These are phyloP conservation scores for Drosophila nebulosa DNA, from an alignment of 1,140 invertebrate genomes.

Conservation along the genomic window DNA sequence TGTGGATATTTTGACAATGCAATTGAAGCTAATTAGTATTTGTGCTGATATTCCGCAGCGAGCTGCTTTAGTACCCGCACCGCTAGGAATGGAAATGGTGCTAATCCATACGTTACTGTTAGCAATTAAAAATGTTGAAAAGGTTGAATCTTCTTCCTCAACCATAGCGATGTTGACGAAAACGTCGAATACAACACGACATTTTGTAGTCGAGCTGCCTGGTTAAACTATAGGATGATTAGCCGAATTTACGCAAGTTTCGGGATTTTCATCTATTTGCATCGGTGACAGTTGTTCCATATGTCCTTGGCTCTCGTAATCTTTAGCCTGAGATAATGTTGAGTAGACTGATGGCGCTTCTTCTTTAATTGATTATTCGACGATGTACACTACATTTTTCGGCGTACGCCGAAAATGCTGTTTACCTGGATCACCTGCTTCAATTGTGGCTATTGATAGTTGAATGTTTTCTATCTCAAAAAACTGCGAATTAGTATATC, in stretches of 20 bases:
- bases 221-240: background rate
- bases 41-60: background rate
- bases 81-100: background rate
- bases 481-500: background rate
- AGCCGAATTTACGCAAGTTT: background rate
- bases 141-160: background rate
- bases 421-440: background rate
- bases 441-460: background rate
- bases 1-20: background rate
- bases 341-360: background rate
- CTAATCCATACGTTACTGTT: conserved; percentile 4
- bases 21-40: background rate
- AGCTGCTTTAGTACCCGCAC: conserved; percentile 7
- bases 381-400: background rate
- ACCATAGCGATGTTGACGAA: background rate
- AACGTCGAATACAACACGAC: background rate
- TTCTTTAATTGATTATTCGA: background rate
- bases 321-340: background rate
- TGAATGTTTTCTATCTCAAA: background rate
- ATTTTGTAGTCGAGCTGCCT: background rate
- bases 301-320: background rate
- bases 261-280: background rate
- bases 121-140: background rate
- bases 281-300: background rate
- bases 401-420: background rate